phyloP scores from a whole-genome alignment of 2,888 invertebrate genomes.

The Morpho deidamia region DNA sequence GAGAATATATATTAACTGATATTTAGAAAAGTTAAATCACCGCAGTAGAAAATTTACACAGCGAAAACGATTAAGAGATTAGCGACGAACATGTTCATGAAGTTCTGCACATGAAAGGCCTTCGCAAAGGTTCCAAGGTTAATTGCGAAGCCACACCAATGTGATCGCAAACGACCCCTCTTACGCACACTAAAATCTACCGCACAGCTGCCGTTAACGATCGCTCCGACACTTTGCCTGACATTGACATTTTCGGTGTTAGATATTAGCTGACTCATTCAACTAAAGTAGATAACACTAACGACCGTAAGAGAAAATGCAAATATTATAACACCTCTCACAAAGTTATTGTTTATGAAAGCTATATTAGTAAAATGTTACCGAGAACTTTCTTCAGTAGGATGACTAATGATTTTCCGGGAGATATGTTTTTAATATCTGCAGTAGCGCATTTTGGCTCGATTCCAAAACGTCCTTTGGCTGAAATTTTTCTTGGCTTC shows the following conservation, averaged over 20 bases:
- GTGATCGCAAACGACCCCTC: constrained; percentile 18
- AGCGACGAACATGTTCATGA: neutral
- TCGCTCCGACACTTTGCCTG: constrained; percentile 21
- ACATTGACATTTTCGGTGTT: constrained; percentile 27
- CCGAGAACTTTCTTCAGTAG: neutral
- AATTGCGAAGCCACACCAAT: constrained; percentile 17
- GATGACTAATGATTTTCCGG: neutral
- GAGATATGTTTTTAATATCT: neutral
- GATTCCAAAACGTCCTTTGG: constrained; percentile 17
- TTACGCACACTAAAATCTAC: constrained; percentile 18
- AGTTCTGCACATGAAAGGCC: neutral
- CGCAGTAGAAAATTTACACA: no score
- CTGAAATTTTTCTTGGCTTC: constrained; percentile 9
- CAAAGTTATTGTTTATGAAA: constrained; percentile 10
- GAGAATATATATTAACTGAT: no score
- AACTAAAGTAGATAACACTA: constrained; percentile 14
- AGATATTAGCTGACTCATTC: constrained; percentile 18
- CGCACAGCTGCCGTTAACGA: constrained; percentile 21
- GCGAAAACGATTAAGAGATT: neutral
- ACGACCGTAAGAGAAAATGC: constrained; percentile 17
- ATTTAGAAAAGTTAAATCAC: no score
- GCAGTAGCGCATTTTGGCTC: constrained; percentile 14
- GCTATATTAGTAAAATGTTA: neutral
- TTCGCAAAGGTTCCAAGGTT: constrained; percentile 19
- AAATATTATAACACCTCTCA: constrained; percentile 18